Evolutionary conservation across 2,113 vertebrate genomes (phyloP).

Genomic region (Lonchura striata): DNA sequence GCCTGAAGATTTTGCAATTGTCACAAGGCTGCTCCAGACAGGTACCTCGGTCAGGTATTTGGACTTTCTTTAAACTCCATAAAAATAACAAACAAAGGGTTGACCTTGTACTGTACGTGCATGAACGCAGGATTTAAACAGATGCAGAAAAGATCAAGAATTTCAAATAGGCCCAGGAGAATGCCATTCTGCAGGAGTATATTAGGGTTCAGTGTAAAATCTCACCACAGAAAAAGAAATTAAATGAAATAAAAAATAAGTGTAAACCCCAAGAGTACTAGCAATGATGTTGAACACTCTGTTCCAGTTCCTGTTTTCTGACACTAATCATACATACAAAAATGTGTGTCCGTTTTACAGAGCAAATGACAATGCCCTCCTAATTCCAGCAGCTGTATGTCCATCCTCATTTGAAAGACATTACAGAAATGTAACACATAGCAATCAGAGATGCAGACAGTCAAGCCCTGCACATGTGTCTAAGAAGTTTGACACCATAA

Average conservation of each 20-base stretch:
- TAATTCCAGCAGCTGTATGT: not conserved
- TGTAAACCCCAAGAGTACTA: conserved; percentile 12
- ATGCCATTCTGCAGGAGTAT: conserved; percentile 53
- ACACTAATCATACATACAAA: not conserved
- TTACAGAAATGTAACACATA: not conserved
- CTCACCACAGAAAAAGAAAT: conserved; percentile 38
- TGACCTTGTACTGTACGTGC: conserved; percentile 53
- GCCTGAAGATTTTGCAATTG: conserved; percentile 59
- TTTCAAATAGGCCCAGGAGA: conserved; percentile 57
- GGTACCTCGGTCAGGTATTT: conserved; percentile 69
- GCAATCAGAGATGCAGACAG: not conserved
- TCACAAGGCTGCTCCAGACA: conserved; percentile 61
- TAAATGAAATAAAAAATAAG: conserved; percentile 34
- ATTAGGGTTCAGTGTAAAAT: conserved; percentile 50
- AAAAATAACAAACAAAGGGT: conserved; percentile 60
- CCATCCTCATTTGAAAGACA: not conserved
- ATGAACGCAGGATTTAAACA: conserved; percentile 55
- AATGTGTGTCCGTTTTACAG: not conserved
- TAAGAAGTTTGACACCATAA: not conserved
- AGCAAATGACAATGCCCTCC: not conserved
- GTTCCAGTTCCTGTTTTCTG: not conserved
- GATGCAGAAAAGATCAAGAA: conserved; percentile 66
- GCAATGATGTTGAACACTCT: not conserved
- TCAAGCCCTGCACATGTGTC: not conserved
- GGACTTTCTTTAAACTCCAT: conserved; percentile 71